These are phyloP conservation scores for Drosophila nigritarsus DNA, from an alignment of 2,888 invertebrate genomes.

Conservation along the genomic window DNA sequence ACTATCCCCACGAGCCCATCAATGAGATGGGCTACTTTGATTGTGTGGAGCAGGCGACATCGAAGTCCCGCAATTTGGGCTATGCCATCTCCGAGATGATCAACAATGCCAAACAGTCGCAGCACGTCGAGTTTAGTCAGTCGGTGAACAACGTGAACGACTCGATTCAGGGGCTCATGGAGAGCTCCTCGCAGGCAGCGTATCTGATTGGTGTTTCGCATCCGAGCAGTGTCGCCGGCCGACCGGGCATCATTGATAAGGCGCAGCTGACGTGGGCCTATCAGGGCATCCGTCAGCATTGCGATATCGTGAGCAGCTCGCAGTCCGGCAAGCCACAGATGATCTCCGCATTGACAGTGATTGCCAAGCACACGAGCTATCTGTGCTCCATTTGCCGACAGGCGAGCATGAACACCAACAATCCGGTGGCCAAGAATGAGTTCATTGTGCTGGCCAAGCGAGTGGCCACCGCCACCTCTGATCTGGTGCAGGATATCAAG, in stretches of 20 bases:
- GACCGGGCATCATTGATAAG: constrained; percentile 95
- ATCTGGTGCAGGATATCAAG: constrained; percentile 97
- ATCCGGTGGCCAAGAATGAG: constrained; percentile 96
- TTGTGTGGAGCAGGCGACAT: constrained; percentile 95
- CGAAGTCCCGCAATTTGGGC: constrained; percentile 93
- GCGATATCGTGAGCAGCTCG: constrained; percentile 90
- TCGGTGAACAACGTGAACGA: constrained; percentile 93
- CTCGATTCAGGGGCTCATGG: constrained; percentile 96
- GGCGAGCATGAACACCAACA: constrained; percentile 95
- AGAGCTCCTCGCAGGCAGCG: constrained; percentile 97
- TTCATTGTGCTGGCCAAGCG: constrained; percentile 99
- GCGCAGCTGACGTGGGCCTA: constrained; percentile 94
- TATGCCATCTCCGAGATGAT: constrained; percentile 98
- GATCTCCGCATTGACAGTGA: constrained; percentile 95
- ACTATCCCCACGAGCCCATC: constrained; percentile 94
- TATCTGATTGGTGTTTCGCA: constrained; percentile 98
- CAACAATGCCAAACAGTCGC: constrained; percentile 94
- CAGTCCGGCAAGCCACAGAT: constrained; percentile 93
- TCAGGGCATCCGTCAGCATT: constrained; percentile 95
- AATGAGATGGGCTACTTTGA: constrained; percentile 96
- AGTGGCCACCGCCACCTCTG: constrained; percentile 97
- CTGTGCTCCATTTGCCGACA: constrained; percentile 97
- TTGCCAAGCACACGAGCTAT: constrained; percentile 98
- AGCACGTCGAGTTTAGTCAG: constrained; percentile 93
- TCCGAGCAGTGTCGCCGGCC: constrained; percentile 94